Base-by-base conservation (phyloP, 2,113 vertebrate species). In the Pseudolaguvia tuberculata region DNA sequence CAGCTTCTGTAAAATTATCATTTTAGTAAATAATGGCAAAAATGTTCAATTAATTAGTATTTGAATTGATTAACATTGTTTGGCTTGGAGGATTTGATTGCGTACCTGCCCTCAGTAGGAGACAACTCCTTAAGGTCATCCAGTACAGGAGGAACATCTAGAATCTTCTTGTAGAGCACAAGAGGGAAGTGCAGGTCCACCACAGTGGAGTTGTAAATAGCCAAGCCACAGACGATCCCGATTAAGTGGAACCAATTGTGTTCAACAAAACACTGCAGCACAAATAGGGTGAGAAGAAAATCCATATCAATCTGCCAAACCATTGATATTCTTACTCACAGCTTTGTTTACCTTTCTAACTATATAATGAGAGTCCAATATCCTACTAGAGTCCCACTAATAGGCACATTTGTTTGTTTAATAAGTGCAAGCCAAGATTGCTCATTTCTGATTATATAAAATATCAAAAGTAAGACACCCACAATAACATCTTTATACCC, bases 161-260 rank as follows among this genome's bases (percentile, higher is more conserved):
- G 86, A 35, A 99, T 85, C 81, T 98, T 98, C 91, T 99, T 99
- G 81, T 98, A 99, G 50, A 98, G 92, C 45, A 89, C 94, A 88
- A 98, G 80, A 0, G 97, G 97, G 81, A 99, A 99, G 80, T 95
- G 94, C 77, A 99, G 93, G 73, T 99, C 96, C 56, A 98, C 95
- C 82, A 99, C 95, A 0, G 95, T 97, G 84, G 94, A 94, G 89
- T 98, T 99, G 85, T 98, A 99, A 88, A 99, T 97, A 63, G 96
- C 96, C 78, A 99, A 88, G 71, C 97, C 97, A 3, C 96, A 99
- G 83, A 96, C 88, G 81, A 98, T 95, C 77, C 97, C 97, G 12
- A 98, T 96, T 84, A 98, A 83, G 79, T 98, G 94, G 84, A 98
- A 99, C 95, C 95, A 97, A 86, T 97, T 98, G 87, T 94, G 92